Percentiles rank a stretch among this genome's conserved stretches.
Evolutionary conservation across 2,888 invertebrate genomes (phyloP).

Genomic region (Epinotia brunnichana): DNA sequence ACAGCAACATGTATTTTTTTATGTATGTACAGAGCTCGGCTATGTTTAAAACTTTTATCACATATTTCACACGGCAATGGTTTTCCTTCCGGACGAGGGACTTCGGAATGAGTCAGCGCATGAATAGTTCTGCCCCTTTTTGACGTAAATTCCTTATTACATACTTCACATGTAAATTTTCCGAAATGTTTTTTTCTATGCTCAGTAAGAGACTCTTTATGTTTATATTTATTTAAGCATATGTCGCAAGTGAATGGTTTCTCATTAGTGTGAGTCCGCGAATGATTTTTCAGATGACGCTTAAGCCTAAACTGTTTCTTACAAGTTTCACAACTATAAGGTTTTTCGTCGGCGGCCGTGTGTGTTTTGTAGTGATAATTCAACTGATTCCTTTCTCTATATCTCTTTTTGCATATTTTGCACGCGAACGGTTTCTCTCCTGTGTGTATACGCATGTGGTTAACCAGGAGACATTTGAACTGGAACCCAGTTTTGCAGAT

Average conservation of each 20-base stretch:
- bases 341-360: neutral
- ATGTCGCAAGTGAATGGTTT: neutral
- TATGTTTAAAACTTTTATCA: neutral
- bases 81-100: neutral
- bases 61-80: neutral
- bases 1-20: neutral
- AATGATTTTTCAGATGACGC: neutral
- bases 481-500: neutral
- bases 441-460: neutral
- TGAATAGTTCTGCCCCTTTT: neutral
- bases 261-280: neutral
- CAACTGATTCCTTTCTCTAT: neutral
- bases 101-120: neutral
- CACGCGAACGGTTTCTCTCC: constrained; percentile 2
- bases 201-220: neutral
- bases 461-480: constrained; percentile 4
- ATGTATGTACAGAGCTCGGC: neutral
- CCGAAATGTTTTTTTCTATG: neutral
- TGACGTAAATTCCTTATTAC: neutral
- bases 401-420: neutral
- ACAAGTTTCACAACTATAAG: neutral
- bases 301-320: neutral
- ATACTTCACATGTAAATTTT: neutral
- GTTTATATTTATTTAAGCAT: neutral
- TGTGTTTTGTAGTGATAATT: neutral